Evolutionary conservation across 2,113 vertebrate genomes (phyloP), one percentile per base, ranked within the genome.

Genomic region (Ptilonorhynchus violaceus): DNA sequence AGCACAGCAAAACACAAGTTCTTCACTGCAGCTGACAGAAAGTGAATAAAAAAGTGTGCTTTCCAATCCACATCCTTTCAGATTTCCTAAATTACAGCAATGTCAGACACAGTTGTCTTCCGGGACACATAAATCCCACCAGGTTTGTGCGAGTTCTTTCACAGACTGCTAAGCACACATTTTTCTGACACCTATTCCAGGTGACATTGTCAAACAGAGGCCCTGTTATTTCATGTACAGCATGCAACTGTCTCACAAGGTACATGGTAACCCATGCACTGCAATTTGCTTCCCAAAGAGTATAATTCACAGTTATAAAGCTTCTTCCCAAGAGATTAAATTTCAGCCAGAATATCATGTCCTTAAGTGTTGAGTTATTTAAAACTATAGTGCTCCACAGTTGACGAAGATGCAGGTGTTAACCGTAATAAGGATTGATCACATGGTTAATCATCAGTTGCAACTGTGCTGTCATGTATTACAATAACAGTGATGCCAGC

Each of bases 381-480:
- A 63, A 87, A 95, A 69, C 27, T 17, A 24, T 37, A 69, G 31
- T 42, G 30, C 14, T 95, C 39, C 39, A 60, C 0, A 1, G 74
- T 1, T 82, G 60, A 95, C 56, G 78, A 92, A 89, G 30, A 76
- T 35, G 55, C 7, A 63, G 64, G 33, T 58, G 70, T 72, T 89
- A 91, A 25, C 68, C 18, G 86, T 86, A 81, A 81, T 70, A 80
- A 83, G 24, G 41, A 84, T 27, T 70, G 58, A 95, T 91, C 50
- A 44, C 44, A 41, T 60, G 62, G 30, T 46, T 91, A 89, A 96
- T 93, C 77, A 75, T 22, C 55, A 92, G 62, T 49, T 96, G 83
- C 56, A 89, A 74, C 35, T 70, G 44, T 47, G 37, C 44, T 75
- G 52, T 58, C 89, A 70, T 59, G 56, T 50, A 59, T 84, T 86